phyloP scores from a whole-genome alignment of 2,113 vertebrate species.

The Salminus brasiliensis region DNA sequence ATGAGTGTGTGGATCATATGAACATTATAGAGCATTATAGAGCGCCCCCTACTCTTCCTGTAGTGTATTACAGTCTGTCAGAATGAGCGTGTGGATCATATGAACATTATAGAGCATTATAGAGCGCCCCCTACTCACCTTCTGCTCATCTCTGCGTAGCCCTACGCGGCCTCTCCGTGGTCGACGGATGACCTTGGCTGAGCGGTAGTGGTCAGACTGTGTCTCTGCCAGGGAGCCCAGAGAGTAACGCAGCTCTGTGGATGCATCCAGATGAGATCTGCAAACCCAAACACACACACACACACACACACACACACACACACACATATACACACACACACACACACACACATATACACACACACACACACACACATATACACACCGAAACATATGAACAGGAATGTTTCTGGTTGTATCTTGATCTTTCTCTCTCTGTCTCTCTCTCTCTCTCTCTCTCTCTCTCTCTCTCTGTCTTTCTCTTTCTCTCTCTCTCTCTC shows the following conservation, averaged over 20 bases:
- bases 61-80: no score
- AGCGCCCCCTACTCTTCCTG: no score
- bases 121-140: constrained; percentile 82
- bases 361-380: no score
- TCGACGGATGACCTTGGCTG: constrained; percentile 91
- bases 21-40: no score
- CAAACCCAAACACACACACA: constrained; percentile 37
- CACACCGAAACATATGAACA: no score
- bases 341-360: no score
- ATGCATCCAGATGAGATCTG: constrained; percentile 92
- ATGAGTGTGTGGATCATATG: no score
- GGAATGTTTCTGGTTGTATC: no score
- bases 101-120: no score
- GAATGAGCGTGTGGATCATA: no score
- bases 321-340: not conserved
- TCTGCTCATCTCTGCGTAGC: constrained; percentile 86
- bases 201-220: constrained; percentile 91
- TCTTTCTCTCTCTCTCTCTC: not conserved
- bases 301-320: not conserved
- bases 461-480: not conserved
- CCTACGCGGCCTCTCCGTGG: constrained; percentile 89
- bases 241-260: constrained; percentile 90
- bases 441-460: no score
- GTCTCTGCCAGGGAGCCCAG: constrained; percentile 91
- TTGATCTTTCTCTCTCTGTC: not conserved